Base-by-base conservation (phyloP, 2,888 invertebrate species). In the Hypercompe scribonia region DNA sequence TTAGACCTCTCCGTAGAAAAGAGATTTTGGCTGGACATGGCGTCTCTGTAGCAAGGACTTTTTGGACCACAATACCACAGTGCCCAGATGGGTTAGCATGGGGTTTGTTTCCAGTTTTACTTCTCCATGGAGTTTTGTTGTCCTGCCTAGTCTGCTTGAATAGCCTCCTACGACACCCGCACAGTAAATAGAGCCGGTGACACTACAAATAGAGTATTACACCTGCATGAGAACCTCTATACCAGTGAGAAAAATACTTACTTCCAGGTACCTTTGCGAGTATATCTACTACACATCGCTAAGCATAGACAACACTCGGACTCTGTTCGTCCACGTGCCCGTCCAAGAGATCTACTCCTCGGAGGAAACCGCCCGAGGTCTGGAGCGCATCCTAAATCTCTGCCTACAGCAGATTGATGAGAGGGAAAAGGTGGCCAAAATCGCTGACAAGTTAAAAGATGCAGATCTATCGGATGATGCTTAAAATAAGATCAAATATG, bases 261-360 rank as follows among this genome's bases (percentile, higher is more conserved):
- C 15, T 65, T 86, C 42, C 88, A 97, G 97, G 89, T 98, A 97
- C 89, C 93, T 98, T 18, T 98, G 98, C 90, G 98, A 98, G 91
- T 98, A 97, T 90, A 97, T 96, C 73, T 98, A 97, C 92, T 98
- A 97, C 92, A 96, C 96, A 68, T 98, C 98, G 0, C 93, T 98
- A 34, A 96, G 96, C 81, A 96, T 97, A 65, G 96, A 97, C 91
- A 91, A 91, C 63, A 87, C 90, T 1, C 94, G 96, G 75, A 96
- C 97, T 13, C 92, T 98, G 24, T 98, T 98, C 90, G 94, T 98
- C 42, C 98, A 98, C 90, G 98, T 98, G 21, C 98, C 98, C 2
- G 96, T 96, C 21, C 87, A 97, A 58, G 87, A 96, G 61, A 96
- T 97, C 0, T 97, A 84, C 66, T 70, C 85, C 13, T 42, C 84